These are phyloP conservation scores for Hystrix brachyura DNA, from an alignment of 2,113 vertebrate species.

Conservation along the genomic window DNA sequence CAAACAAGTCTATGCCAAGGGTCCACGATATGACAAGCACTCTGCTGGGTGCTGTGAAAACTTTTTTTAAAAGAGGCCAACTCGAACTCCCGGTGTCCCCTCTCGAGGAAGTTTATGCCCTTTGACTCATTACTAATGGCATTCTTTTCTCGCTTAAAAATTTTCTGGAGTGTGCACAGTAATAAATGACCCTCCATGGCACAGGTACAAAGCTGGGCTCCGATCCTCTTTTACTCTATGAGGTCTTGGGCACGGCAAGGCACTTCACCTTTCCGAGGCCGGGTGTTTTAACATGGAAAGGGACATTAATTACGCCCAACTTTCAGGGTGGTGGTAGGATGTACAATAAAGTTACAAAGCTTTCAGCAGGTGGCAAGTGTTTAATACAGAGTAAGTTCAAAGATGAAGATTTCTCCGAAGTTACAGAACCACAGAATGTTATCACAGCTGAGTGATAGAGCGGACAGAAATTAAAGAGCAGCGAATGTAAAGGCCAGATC, in stretches of 20 bases:
- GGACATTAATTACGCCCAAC: neutral
- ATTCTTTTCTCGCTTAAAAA: neutral
- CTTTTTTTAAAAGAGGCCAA: neutral
- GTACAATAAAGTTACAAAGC: neutral
- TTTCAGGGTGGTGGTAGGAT: too few relatives aligned
- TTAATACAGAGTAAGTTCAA: neutral
- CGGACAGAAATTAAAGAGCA: neutral
- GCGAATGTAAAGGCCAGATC: neutral
- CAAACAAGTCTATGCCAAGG: neutral
- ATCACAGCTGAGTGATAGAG: fast-evolving
- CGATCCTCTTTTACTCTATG: neutral
- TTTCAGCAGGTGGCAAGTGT: neutral
- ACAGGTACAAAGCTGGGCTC: neutral
- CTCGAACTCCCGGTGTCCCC: neutral
- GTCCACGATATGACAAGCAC: too few relatives aligned
- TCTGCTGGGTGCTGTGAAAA: neutral
- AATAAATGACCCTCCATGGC: neutral
- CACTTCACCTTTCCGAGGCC: neutral
- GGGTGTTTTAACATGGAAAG: neutral
- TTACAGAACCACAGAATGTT: neutral
- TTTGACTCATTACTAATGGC: neutral
- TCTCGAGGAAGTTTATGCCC: neutral
- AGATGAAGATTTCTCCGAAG: neutral
- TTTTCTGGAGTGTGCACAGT: neutral
- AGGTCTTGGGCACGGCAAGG: neutral